Base-by-base conservation (phyloP, 2,888 invertebrate species). In the Empis stercorea region DNA sequence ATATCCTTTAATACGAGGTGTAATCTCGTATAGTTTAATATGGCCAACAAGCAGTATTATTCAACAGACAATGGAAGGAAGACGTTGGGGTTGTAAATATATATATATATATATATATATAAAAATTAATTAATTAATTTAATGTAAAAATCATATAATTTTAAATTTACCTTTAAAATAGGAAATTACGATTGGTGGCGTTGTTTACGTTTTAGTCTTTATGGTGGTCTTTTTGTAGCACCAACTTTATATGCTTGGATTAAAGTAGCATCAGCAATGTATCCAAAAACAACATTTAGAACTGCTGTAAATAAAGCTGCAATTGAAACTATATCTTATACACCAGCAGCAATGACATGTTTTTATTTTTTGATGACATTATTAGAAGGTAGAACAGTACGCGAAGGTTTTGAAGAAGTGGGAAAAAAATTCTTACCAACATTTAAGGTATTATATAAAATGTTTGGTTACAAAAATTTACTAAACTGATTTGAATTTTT, bases 171-270 rank as follows among this genome's bases (percentile, higher is more conserved):
- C n/a, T 16, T 40, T 36, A 30, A 34, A 23, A 10, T 43, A 74
- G 76, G 42, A 38, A 39, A 39, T 40, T 45, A 34, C 20, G 42
- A 39, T 40, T 45, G 46, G 30, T 49, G 43, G 38, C 39, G 32
- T 15, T 16, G 14, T 37, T 14, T 43, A 14, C 41, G 30, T 32
- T 49, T 38, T 27, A 32, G 42, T 44, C 36, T 47, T 30, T 47
- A 37, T 27, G 38, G 44, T 43, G 30, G 43, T 10, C 75, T 83
- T 43, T 86, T 83, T 65, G 84, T 85, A 16, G 88, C 87, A 1
- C 88, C 88, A 13, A 84, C 85, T 6, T 67, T 88, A 1, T 87
- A 85, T 59, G 76, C 76, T 47, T 88, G 88, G 88, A 71, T 91
- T 42, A 80, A 79, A 61, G 65, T 86, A 44, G 82, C 86, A n/a